Conservation (phyloP, 2,113 vertebrate genomes). For the Mesocricetus auratus region DNA sequence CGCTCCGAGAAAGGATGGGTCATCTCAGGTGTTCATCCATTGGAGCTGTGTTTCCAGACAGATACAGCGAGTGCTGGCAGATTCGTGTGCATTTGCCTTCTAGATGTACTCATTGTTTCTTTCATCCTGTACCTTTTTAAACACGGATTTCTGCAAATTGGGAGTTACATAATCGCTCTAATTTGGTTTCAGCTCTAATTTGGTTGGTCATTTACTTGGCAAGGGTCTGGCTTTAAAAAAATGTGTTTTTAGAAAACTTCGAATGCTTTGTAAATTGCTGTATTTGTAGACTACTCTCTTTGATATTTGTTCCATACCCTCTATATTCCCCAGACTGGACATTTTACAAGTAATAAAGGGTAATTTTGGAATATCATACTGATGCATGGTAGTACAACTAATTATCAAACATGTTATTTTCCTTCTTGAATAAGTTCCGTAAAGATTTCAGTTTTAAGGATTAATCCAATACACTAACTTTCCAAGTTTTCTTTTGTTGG, state of each 20-base stretch:
- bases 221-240: constrained; percentile 26
- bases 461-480: constrained; percentile 46
- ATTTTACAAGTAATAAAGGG: constrained; percentile 15
- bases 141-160: not conserved
- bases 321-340: constrained; percentile 16
- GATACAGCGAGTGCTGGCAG: not conserved
- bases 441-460: constrained; percentile 27
- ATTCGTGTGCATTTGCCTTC: not conserved
- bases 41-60: not conserved
- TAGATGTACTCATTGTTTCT: not conserved
- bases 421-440: constrained; percentile 59
- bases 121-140: constrained; percentile 9
- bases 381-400: not conserved
- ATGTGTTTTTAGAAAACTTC: constrained; percentile 40
- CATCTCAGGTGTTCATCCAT: not conserved
- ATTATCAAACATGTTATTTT: constrained; percentile 32
- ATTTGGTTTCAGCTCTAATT: constrained; percentile 46
- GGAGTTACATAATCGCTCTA: constrained; percentile 6
- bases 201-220: constrained; percentile 60
- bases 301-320: not conserved
- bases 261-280: constrained; percentile 33
- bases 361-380: constrained; percentile 19
- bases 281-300: not conserved
- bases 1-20: not conserved
- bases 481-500: constrained; percentile 58